phyloP scores from a whole-genome alignment of 2,888 invertebrate genomes.

The Drosophila affinis region DNA sequence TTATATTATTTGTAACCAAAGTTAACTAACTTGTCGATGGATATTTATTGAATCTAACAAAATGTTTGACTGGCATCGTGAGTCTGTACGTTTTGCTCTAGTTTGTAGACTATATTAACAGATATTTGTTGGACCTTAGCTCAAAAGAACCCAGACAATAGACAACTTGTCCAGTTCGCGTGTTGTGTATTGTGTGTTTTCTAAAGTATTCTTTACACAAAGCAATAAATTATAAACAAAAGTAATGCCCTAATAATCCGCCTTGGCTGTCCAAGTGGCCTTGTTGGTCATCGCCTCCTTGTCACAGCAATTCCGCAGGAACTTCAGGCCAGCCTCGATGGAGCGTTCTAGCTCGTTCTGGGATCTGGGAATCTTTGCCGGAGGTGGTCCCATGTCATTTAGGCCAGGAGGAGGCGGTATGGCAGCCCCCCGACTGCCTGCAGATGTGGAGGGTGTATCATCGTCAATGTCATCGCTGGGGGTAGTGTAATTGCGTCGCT shows the following conservation, averaged over 20 bases:
- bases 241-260: slow-evolving; percentile 70
- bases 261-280: slow-evolving; percentile 82
- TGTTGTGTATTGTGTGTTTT: slow-evolving; percentile 47
- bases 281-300: slow-evolving; percentile 81
- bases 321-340: slow-evolving; percentile 85
- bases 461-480: slow-evolving; percentile 20
- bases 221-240: slow-evolving; percentile 60
- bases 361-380: slow-evolving; percentile 63
- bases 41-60: neutral
- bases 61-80: neutral
- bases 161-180: slow-evolving; percentile 34
- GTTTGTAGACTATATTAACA: slow-evolving; percentile 19
- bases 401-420: slow-evolving; percentile 88
- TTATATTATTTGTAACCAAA: neutral
- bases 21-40: neutral
- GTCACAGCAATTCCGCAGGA: slow-evolving; percentile 85
- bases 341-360: slow-evolving; percentile 84
- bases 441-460: slow-evolving; percentile 8
- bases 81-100: neutral
- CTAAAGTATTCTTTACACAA: slow-evolving; percentile 62
- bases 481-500: slow-evolving; percentile 66
- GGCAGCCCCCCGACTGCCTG: slow-evolving; percentile 83
- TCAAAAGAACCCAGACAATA: slow-evolving; percentile 41
- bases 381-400: slow-evolving; percentile 85
- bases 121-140: slow-evolving; percentile 22